Evolutionary conservation across 2,888 invertebrate genomes (phyloP), one percentile per base, ranked within the genome.

Genomic region (Dyspetes luteomarginatus): DNA sequence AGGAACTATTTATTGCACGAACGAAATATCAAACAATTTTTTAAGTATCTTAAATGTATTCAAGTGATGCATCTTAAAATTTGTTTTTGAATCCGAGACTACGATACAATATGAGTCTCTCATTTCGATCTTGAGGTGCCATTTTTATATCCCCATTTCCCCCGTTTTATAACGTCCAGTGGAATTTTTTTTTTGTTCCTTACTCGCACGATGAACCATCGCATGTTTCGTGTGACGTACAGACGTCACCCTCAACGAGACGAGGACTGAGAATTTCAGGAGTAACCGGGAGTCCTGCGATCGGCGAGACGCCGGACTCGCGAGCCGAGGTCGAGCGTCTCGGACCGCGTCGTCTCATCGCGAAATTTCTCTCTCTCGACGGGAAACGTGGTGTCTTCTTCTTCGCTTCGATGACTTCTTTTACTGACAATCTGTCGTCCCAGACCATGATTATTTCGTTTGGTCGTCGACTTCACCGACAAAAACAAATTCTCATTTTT

Each of bases 311-410:
- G 22, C 80, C 83, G 62, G 82, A 85, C 17, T 86, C 83, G 30
- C 79, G 69, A 15, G 83, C 65, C 5, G 86, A 85, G 12, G 82
- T 79, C 60, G 85, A 84, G 45, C 86, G 84, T 69, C 89, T 81
- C 1, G 87, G 83, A 0, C 88, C 89, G 82, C 94, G 93, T 84
- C 95, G 93, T 69, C 95, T 92, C 52, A 95, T 94, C 45, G 95
- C 95, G 87, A 94, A 94, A 90, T 95, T 95, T 83, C 95, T 93
- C 88, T 95, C 95, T 52, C 95, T 93, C 0, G 95, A 95, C 0
- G 95, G 95, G 89, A 95, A 95, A 87, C 94, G 94, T 72, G 95
- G 95, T 52, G 93, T 94, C 86, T 93, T 94, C 85, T 93, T 87
- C 85, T 93, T 92, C 81, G 92, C 92, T 78, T 92, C 92, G 82